Evolutionary conservation across 1,140 invertebrate genomes (phyloP).

Genomic region (Dolichoris vasculosae): DNA sequence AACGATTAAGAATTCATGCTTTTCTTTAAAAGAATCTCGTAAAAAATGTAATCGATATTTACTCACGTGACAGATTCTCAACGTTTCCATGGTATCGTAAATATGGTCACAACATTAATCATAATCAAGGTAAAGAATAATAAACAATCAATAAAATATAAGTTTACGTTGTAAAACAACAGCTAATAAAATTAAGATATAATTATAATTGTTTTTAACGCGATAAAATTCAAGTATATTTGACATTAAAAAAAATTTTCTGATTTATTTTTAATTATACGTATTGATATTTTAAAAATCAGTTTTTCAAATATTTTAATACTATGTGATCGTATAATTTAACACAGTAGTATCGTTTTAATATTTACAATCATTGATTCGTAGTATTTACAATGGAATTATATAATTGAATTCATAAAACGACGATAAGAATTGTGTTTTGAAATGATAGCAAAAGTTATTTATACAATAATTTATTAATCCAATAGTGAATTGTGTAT

Average conservation of each 20-base stretch:
- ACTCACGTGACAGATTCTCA: background rate
- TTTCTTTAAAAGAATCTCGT: background rate
- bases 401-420: too few species aligned
- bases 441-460: too few species aligned
- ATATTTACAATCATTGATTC: too few species aligned
- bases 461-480: too few species aligned
- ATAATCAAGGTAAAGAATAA: background rate
- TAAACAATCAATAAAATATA: background rate
- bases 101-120: background rate
- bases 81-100: conserved; percentile 33
- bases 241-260: background rate
- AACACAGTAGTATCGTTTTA: too few species aligned
- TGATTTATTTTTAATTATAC: background rate
- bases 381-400: too few species aligned
- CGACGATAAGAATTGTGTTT: too few species aligned
- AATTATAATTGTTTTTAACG: background rate
- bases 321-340: background rate
- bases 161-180: too few species aligned
- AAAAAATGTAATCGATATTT: background rate
- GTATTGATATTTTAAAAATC: background rate
- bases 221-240: background rate
- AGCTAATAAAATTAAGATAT: background rate
- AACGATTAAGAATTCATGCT: background rate
- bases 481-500: too few species aligned
- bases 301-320: background rate